Percentiles rank a stretch among this genome's conserved stretches.
Evolutionary conservation across 2,797 vertebrate genomes (phyloP).

Genomic region (Sphenopsis melanotis): DNA sequence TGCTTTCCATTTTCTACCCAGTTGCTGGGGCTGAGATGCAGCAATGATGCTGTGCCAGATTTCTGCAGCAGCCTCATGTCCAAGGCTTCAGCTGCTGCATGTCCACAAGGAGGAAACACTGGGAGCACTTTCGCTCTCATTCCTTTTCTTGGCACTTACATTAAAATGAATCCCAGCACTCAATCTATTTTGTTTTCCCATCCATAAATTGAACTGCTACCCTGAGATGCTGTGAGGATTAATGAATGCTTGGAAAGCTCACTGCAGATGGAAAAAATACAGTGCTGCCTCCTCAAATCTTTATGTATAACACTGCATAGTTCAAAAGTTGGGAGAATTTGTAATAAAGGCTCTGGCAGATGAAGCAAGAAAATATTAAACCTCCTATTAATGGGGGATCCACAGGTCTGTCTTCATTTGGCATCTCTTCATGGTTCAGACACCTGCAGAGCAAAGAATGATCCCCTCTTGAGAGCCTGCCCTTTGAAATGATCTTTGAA

Average conservation of each 20-base stretch:
- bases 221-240: conserved; percentile 35
- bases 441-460: not conserved
- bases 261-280: conserved; percentile 29
- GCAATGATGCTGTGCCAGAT: not conserved
- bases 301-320: not conserved
- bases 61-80: not conserved
- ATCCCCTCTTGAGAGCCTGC: not conserved
- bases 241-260: conserved; percentile 38
- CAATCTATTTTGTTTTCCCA: conserved; percentile 46
- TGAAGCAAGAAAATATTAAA: conserved; percentile 4
- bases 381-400: not conserved
- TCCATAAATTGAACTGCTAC: conserved; percentile 47
- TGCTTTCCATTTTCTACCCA: not conserved
- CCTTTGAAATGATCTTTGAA: not conserved
- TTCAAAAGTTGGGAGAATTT: conserved; percentile 6
- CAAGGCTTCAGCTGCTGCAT: not conserved
- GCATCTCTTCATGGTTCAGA: not conserved
- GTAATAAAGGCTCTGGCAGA: not conserved
- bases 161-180: not conserved
- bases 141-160: not conserved
- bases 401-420: not conserved
- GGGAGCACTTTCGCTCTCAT: not conserved
- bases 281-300: conserved; percentile 9
- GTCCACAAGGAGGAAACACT: not conserved
- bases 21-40: not conserved